Percentiles rank a stretch among this genome's conserved stretches.
Evolutionary conservation across 1,140 invertebrate species (phyloP).

Genomic region (Dendrolimus punctatus): DNA sequence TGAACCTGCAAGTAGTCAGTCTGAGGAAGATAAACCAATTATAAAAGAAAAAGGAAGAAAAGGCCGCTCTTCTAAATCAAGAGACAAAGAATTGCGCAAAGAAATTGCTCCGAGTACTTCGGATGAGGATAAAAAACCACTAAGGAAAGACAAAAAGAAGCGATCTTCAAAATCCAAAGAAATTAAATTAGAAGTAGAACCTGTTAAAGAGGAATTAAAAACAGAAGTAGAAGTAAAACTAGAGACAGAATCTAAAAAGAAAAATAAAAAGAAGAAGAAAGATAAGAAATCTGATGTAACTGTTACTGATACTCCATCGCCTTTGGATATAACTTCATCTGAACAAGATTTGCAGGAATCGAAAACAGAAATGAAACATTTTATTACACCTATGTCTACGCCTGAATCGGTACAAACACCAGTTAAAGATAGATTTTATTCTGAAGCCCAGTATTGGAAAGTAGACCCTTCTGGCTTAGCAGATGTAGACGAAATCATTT

Average conservation of each 20-base stretch:
- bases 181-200: constrained; percentile 13
- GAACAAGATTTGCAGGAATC: constrained; percentile 16
- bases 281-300: constrained; percentile 30
- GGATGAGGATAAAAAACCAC: constrained; percentile 35
- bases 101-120: constrained; percentile 19
- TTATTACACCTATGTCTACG: constrained; percentile 34
- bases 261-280: constrained; percentile 56
- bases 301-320: constrained; percentile 14
- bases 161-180: constrained; percentile 42
- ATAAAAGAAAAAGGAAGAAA: constrained; percentile 29
- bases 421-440: constrained; percentile 55
- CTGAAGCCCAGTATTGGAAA: constrained; percentile 63
- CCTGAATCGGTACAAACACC: constrained; percentile 57
- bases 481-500: constrained; percentile 33
- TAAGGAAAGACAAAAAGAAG: constrained; percentile 52
- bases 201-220: constrained; percentile 14
- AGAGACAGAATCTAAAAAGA: constrained; percentile 32
- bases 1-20: constrained; percentile 18
- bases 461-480: constrained; percentile 33
- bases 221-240: constrained; percentile 6
- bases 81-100: constrained; percentile 40
- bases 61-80: constrained; percentile 37
- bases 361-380: constrained; percentile 8
- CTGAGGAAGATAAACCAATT: constrained; percentile 29
- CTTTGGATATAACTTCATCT: constrained; percentile 23